Percentiles rank a stretch among this genome's conserved stretches.
phyloP scores from a whole-genome alignment of 2,113 vertebrate genomes.

The Gambusia affinis region DNA sequence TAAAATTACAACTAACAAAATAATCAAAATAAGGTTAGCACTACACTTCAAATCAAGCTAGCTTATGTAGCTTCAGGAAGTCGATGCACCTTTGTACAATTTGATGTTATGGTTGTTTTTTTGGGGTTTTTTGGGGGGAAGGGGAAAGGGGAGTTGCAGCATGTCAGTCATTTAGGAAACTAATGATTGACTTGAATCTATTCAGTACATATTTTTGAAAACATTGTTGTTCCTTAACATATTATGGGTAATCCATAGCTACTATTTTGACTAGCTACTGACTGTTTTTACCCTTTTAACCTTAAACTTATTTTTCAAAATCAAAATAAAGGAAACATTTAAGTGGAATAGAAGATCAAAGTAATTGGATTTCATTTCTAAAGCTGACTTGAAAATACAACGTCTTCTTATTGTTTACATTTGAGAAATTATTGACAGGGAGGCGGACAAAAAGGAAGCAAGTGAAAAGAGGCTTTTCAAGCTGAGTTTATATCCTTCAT shows the following conservation, averaged over 20 bases:
- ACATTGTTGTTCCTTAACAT: not conserved
- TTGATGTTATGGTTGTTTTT: not conserved
- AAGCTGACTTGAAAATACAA: not conserved
- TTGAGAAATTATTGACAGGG: not conserved
- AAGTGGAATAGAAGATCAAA: not conserved
- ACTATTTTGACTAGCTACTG: not conserved
- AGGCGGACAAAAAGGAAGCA: not conserved
- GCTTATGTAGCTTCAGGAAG: not conserved
- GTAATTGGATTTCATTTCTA: not conserved
- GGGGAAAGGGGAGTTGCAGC: too few relatives aligned
- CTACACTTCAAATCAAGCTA: not conserved
- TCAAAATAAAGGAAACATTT: not conserved
- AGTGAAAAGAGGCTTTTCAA: not conserved
- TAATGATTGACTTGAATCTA: too few relatives aligned
- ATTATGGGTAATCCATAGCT: not conserved
- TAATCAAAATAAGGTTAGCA: too few relatives aligned
- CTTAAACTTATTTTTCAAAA: not conserved
- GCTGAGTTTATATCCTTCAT: not conserved
- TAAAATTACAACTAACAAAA: too few relatives aligned
- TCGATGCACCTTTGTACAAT: not conserved
- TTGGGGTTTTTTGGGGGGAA: too few relatives aligned
- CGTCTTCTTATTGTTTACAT: not conserved
- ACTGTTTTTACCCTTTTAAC: not conserved
- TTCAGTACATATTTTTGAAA: too few relatives aligned
- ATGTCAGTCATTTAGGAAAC: too few relatives aligned